Conservation (phyloP, 1,140 invertebrate species). For the Trichogramma pretiosum region DNA sequence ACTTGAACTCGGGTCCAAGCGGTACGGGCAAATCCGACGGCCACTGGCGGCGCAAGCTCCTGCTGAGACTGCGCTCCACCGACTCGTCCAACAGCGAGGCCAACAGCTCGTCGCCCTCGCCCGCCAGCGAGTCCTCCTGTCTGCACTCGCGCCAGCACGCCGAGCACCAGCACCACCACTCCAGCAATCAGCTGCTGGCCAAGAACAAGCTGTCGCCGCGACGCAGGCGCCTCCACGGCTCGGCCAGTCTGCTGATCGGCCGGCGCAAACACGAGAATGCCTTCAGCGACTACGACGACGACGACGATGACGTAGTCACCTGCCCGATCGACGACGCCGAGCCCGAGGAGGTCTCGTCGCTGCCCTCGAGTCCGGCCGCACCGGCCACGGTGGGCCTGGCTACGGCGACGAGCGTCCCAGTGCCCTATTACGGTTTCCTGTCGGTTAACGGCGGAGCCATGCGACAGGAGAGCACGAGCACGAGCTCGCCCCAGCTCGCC, state of each 20-base stretch:
- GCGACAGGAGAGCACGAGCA: conserved; percentile 40
- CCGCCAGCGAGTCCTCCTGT: conserved; percentile 26
- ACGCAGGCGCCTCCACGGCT: conserved; percentile 4
- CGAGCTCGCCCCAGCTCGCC: conserved; percentile 37
- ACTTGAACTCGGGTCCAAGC: conserved; percentile 1
- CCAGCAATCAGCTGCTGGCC: neutral
- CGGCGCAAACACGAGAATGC: conserved; percentile 21
- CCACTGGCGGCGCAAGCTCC: conserved; percentile 30
- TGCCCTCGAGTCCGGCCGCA: conserved; percentile 36
- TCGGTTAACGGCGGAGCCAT: conserved; percentile 36
- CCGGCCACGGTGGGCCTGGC: conserved; percentile 25
- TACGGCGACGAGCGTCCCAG: conserved; percentile 18
- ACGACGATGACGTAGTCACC: conserved; percentile 18
- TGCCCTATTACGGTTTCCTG: conserved; percentile 38
- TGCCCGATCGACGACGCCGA: conserved; percentile 29
- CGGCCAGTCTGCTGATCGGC: conserved; percentile 6
- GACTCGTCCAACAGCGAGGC: conserved; percentile 29
- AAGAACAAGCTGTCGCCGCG: neutral
- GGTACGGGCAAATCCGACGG: conserved; percentile 23
- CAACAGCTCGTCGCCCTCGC: conserved; percentile 25
- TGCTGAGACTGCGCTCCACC: conserved; percentile 31
- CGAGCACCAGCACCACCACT: neutral
- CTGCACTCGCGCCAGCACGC: neutral
- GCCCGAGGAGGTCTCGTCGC: conserved; percentile 35
- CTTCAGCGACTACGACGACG: conserved; percentile 32